These are phyloP conservation scores for Polydrusus pterygomalis DNA, from an alignment of 2,888 invertebrate genomes.

Conservation along the genomic window DNA sequence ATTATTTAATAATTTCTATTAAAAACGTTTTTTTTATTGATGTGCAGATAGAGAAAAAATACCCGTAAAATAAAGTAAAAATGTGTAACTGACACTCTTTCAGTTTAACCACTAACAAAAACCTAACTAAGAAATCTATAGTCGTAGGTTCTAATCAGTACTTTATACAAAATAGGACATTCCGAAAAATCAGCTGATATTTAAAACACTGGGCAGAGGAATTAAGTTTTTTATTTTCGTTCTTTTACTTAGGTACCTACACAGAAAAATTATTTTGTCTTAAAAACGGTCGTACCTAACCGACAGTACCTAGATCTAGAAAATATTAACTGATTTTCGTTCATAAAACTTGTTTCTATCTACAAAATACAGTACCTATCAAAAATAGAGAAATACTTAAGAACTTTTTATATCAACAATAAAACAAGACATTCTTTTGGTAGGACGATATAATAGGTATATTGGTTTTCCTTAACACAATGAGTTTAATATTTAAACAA, in stretches of 20 bases:
- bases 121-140: constrained; percentile 44
- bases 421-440: too few relatives aligned
- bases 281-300: too few relatives aligned
- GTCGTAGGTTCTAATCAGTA: constrained; percentile 68
- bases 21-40: background rate
- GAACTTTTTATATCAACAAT: background rate
- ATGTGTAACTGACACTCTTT: constrained; percentile 15
- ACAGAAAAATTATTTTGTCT: too few relatives aligned
- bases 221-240: background rate
- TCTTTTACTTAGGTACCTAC: too few relatives aligned
- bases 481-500: too few relatives aligned
- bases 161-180: constrained; percentile 68
- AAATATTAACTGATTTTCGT: constrained; percentile 44
- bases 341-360: constrained; percentile 36
- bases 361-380: constrained; percentile 47
- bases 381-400: constrained; percentile 44
- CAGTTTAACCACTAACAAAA: constrained; percentile 40
- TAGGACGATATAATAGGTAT: too few relatives aligned
- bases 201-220: background rate
- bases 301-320: background rate
- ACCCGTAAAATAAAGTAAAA: constrained; percentile 57
- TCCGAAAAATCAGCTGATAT: constrained; percentile 47
- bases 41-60: constrained; percentile 7
- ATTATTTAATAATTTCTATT: too few relatives aligned
- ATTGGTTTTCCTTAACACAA: too few relatives aligned